Evolutionary conservation across 1,140 invertebrate species (phyloP).

Genomic region (Ceratosolen fusciceps): DNA sequence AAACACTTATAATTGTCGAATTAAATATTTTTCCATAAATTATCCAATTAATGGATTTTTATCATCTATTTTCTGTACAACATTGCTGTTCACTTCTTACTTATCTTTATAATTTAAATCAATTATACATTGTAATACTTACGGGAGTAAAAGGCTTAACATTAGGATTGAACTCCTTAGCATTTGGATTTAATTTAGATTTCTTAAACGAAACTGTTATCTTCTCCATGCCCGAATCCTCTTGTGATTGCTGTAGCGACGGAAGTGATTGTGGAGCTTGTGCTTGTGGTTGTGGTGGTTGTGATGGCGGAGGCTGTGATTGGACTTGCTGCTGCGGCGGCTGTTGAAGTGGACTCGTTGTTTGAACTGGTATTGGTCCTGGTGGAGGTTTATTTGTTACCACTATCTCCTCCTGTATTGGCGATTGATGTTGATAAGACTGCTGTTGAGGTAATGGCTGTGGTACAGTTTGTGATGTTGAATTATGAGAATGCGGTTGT

Average conservation of each 20-base stretch:
- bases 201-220: slow-evolving; percentile 78
- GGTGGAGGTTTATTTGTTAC: slow-evolving; percentile 65
- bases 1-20: slow-evolving; percentile 18
- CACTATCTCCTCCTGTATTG: slow-evolving; percentile 60
- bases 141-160: slow-evolving; percentile 89
- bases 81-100: neutral
- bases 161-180: slow-evolving; percentile 91
- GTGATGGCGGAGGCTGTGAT: slow-evolving; percentile 54
- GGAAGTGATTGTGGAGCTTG: slow-evolving; percentile 56
- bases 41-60: slow-evolving; percentile 20
- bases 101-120: neutral
- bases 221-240: slow-evolving; percentile 72
- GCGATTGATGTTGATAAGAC: slow-evolving; percentile 56
- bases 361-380: slow-evolving; percentile 58
- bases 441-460: slow-evolving; percentile 52
- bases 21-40: slow-evolving; percentile 29
- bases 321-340: slow-evolving; percentile 51
- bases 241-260: slow-evolving; percentile 58
- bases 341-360: slow-evolving; percentile 59
- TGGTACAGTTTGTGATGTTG: slow-evolving; percentile 46
- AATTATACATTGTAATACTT: slow-evolving; percentile 64
- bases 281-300: slow-evolving; percentile 59
- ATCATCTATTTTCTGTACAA: neutral
- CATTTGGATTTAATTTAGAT: slow-evolving; percentile 88
- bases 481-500: slow-evolving; percentile 60